Evolutionary conservation across 2,888 invertebrate species (phyloP).

Genomic region (Bombyx huttoni): DNA sequence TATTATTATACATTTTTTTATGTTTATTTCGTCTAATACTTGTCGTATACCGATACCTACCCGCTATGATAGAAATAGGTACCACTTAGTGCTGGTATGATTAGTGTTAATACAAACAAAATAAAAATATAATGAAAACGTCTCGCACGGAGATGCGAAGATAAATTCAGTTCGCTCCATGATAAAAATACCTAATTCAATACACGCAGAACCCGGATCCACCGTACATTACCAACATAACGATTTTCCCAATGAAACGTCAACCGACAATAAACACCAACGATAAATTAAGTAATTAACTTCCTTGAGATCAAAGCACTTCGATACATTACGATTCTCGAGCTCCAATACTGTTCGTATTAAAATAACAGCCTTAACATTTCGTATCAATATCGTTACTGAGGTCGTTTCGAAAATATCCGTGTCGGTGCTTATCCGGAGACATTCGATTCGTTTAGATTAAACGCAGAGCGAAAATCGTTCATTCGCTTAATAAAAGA

Average conservation of each 20-base stretch:
- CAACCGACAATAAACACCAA: neutral
- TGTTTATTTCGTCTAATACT: too few relatives aligned
- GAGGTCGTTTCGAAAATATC: neutral
- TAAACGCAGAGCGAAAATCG: constrained; percentile 24
- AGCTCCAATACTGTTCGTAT: neutral
- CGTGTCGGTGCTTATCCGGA: neutral
- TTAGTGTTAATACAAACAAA: neutral
- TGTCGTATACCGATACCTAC: too few relatives aligned
- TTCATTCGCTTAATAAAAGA: constrained; percentile 19
- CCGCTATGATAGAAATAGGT: too few relatives aligned
- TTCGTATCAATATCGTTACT: neutral
- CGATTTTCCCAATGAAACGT: neutral
- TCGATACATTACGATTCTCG: neutral
- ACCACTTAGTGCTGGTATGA: too few relatives aligned
- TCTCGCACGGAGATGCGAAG: neutral
- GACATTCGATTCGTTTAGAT: neutral
- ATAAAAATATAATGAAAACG: neutral
- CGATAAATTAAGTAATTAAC: neutral
- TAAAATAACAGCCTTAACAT: neutral
- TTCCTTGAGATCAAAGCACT: neutral
- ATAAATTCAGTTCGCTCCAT: neutral
- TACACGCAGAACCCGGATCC: neutral
- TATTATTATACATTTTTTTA: too few relatives aligned
- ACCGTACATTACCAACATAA: neutral
- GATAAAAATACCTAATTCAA: neutral